Evolutionary conservation across 2,888 invertebrate species (phyloP), one percentile per base, ranked within the genome.

Genomic region (Cataglyphis albicans): DNA sequence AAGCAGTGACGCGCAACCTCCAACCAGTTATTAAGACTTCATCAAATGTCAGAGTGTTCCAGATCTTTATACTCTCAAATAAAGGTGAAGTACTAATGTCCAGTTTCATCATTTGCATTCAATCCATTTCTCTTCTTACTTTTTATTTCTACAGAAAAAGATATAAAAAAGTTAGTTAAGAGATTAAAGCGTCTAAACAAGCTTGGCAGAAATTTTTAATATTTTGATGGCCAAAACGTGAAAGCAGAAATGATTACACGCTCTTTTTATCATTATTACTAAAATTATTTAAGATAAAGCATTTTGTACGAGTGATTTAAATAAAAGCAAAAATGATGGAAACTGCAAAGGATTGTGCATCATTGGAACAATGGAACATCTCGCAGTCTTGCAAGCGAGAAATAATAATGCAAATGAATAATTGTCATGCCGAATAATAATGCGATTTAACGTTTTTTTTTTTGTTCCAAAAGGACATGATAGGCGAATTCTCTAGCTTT

Each of bases 371-470:
- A 18, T 18, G 70, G 59, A 35, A 44, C 35, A 59, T 59, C 44
- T 61, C 70, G 21, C 35, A 35, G 78, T 70, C 32, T 59, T 12
- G 70, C 78, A 38, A 52, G 70, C 67, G 73, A 81, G 64, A 86
- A 89, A 87, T 89, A 86, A 90, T 88, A 86, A 88, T 86, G 85
- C 78, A 84, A 86, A 89, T 86, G 89, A 90, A 88, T 87, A 89
- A 90, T 81, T 75, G 76, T 82, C 59, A 72, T 81, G 83, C 76
- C 74, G 65, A 86, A 87, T 83, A 84, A 72, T 88, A 88, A 89
- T 87, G 84, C 82, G 86, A 90, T 87, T 90, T 88, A 81, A 86
- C 83, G n/a, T 75, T 10, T 64, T 61, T 78, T 78, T 68, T 73
- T 68, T 73, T 55, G n/a, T 74, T 73, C 68, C 25, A 52, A 67